Evolutionary conservation across 2,113 vertebrate genomes (phyloP).

Genomic region (Phocoena phocoena): DNA sequence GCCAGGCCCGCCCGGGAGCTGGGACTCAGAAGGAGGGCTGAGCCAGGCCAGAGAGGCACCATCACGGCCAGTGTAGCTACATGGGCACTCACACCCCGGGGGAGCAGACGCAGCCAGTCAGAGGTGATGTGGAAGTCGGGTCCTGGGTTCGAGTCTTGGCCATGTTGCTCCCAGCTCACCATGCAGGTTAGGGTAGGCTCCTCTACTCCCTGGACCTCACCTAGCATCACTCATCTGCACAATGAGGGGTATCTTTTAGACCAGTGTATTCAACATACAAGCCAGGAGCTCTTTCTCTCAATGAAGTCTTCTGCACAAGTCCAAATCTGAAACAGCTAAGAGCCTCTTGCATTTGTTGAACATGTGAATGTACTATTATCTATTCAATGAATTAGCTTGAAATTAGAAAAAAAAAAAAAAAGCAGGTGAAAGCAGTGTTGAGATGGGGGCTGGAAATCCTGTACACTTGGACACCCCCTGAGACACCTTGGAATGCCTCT

Average conservation of each 20-base stretch:
- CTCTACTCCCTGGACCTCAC: background rate
- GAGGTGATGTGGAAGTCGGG: background rate
- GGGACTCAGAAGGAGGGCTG: background rate
- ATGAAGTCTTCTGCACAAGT: background rate
- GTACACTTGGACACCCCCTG: background rate
- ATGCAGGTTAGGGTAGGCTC: background rate
- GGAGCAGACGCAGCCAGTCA: background rate
- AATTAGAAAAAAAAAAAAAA: background rate
- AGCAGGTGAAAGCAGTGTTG: too few relatives aligned
- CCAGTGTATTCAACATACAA: background rate
- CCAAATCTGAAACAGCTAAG: background rate
- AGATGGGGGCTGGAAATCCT: background rate
- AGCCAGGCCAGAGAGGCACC: background rate
- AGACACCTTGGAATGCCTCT: background rate
- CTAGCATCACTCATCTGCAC: background rate
- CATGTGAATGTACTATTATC: background rate
- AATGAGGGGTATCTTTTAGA: background rate
- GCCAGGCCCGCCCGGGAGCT: background rate
- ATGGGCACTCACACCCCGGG: accelerated
- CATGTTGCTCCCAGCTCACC: background rate
- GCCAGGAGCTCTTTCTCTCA: background rate
- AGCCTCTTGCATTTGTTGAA: background rate
- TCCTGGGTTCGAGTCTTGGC: background rate
- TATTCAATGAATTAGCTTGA: background rate
- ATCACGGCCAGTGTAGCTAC: accelerated